Conservation (phyloP, 1,140 invertebrate genomes). For the Yoshiicerus persimilis region DNA sequence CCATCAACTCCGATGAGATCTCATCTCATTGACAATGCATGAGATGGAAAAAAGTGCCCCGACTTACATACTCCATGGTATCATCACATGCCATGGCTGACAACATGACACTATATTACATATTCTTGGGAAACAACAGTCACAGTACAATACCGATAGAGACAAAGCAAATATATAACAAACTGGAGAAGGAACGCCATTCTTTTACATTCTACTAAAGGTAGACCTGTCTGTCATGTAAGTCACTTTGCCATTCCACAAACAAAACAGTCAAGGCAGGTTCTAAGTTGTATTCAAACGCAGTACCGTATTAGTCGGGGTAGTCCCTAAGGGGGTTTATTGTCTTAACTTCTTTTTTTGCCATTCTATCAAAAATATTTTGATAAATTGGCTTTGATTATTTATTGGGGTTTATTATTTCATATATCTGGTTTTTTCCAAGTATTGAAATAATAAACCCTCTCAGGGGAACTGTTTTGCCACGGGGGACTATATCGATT, state of each 20-base stretch:
- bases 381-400: too few species aligned
- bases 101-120: neutral
- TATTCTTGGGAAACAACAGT: neutral
- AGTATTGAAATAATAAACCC: too few species aligned
- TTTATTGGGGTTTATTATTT: too few species aligned
- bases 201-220: neutral
- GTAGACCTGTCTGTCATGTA: neutral
- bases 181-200: neutral
- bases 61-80: neutral
- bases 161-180: neutral
- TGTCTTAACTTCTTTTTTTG: too few species aligned
- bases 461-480: too few species aligned
- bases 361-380: too few species aligned
- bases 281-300: neutral
- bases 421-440: too few species aligned
- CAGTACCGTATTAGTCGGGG: too few species aligned
- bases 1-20: slow-evolving; percentile 15
- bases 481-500: too few species aligned
- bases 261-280: neutral
- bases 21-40: slow-evolving; percentile 9
- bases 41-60: slow-evolving; percentile 10
- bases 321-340: too few species aligned
- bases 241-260: too few species aligned
- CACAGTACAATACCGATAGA: slow-evolving; percentile 1
- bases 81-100: neutral